Base-by-base conservation (phyloP, 64 coral and sea anemone species). In the Acropora tenuis region DNA sequence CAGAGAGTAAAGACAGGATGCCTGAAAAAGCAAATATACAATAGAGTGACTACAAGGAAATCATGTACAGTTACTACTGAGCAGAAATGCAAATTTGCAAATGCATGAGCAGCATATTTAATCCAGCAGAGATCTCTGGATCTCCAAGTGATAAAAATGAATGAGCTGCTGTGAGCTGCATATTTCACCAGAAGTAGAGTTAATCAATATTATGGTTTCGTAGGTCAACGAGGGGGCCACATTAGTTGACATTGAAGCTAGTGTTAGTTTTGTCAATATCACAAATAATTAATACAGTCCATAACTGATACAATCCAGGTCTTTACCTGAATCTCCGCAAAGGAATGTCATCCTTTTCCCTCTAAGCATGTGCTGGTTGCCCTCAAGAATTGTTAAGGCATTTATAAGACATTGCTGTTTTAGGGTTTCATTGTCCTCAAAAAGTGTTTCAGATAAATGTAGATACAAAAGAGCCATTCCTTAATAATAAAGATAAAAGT, bases 301-400 rank as follows among this genome's bases (percentile, higher is more conserved):
- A 30, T 30, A 30, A 30, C 30, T 30, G 30, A 30, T 30, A 30
- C 30, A 30, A 66, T 66, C 17, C 4, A 71, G 40, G 5, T 71
- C 68, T 68, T 87, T 47, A 96, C 97, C 97, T 90, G 97, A 69
- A 88, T 98, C 97, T 78, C 97, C 97, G 93, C 97, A 98, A 61
- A 95, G 77, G 78, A 98, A 98, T 71, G 97, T 98, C 16, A 92
- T 9, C 45, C 97, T 90, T 58, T 74, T 90, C 20, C 91, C 89
- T 76, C 58, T 93, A 0, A 98, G 84, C 10, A n/a, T 78, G 7
- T 88, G 83, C 69, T 86, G 82, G 77, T 61, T 71, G 50, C 55
- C 69, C 86, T 95, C 88, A 6, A 98, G 86, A 76, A 95, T 93
- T 73, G 81, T 74, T 8, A 93, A 78, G 61, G 97, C 91, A 89